These are phyloP conservation scores for Andrena praecox DNA, from an alignment of 2,888 invertebrate species.

Conservation along the genomic window DNA sequence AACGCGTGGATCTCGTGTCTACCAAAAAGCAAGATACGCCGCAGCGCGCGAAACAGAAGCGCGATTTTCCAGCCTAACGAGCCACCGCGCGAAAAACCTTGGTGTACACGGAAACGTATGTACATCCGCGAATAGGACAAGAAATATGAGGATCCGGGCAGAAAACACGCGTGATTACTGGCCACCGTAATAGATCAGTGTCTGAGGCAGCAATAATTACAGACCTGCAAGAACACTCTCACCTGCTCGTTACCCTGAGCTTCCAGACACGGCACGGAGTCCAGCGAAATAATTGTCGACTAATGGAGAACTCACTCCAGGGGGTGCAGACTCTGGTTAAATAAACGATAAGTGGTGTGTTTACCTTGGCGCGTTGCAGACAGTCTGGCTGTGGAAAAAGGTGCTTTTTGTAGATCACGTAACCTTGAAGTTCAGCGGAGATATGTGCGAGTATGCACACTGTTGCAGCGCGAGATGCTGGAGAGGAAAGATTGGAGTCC, in stretches of 20 bases:
- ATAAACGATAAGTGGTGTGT: background rate
- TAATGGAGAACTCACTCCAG: background rate
- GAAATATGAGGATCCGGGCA: constrained; percentile 9
- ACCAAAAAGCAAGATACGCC: constrained; percentile 7
- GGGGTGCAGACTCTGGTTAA: background rate
- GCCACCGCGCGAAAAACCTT: background rate
- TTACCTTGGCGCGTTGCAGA: background rate
- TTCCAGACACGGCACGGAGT: background rate
- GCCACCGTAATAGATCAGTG: constrained; percentile 44
- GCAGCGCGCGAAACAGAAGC: constrained; percentile 4
- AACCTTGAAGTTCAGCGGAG: too few species aligned
- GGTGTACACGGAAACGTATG: too few species aligned
- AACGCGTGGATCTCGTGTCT: background rate
- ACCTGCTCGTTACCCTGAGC: background rate
- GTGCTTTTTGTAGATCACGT: background rate
- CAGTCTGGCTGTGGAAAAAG: background rate
- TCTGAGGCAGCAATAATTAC: constrained; percentile 51
- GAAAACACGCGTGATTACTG: constrained; percentile 45
- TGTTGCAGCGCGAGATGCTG: too few species aligned
- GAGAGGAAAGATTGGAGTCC: too few species aligned
- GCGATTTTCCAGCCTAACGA: constrained; percentile 40
- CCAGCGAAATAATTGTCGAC: background rate
- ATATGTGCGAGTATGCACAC: too few species aligned
- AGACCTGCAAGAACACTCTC: constrained; percentile 33
- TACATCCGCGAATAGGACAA: constrained; percentile 14